phyloP scores from a whole-genome alignment of 2,113 vertebrate species.

The Tragelaphus strepsiceros region DNA sequence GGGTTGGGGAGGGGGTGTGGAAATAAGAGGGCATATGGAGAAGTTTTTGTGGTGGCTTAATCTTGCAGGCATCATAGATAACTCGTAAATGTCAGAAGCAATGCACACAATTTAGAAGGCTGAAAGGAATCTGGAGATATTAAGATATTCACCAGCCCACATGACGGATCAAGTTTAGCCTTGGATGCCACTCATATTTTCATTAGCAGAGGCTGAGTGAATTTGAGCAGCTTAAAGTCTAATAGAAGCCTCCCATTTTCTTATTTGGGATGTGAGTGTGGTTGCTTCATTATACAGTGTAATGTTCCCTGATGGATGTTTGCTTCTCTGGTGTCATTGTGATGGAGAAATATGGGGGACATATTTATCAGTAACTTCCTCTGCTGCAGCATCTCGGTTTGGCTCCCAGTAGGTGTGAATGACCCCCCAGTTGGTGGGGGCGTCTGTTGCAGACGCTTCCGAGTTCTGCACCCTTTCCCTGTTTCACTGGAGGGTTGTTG shows the following conservation, averaged over 20 bases:
- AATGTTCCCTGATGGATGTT: background rate
- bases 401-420: background rate
- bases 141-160: constrained; percentile 46
- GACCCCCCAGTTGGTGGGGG: fast-evolving
- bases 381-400: background rate
- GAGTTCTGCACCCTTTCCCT: background rate
- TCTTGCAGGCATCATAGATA: constrained; percentile 39
- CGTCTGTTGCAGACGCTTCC: background rate
- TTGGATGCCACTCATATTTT: background rate
- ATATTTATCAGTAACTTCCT: background rate
- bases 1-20: background rate
- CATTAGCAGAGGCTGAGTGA: constrained; percentile 57
- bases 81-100: constrained; percentile 64
- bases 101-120: constrained; percentile 48
- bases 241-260: constrained; percentile 45
- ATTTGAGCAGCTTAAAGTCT: constrained; percentile 32
- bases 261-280: background rate
- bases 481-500: background rate
- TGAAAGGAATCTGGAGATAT: constrained; percentile 25
- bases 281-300: constrained; percentile 23
- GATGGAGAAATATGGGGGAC: background rate
- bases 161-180: background rate
- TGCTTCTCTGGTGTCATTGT: background rate
- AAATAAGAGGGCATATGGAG: background rate
- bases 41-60: constrained; percentile 16